Percentiles rank a stretch among this genome's conserved stretches.
phyloP scores from a whole-genome alignment of 2,113 vertebrate species.

The Plecturocebus donacophilus region DNA sequence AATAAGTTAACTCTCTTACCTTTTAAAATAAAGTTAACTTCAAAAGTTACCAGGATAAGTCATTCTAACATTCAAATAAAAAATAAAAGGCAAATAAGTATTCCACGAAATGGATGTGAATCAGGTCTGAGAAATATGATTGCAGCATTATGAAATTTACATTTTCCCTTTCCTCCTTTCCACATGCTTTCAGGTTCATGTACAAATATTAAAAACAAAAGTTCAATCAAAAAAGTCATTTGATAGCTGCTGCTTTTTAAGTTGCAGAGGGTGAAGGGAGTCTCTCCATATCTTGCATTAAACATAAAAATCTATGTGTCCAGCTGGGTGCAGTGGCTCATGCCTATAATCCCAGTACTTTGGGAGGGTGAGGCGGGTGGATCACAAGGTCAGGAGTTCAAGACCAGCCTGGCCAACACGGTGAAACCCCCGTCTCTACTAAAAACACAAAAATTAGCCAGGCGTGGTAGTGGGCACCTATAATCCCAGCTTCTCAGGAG shows the following conservation, averaged over 20 bases:
- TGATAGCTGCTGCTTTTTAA: slow-evolving; percentile 56
- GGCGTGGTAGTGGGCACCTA: no score
- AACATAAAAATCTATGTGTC: slow-evolving; percentile 3
- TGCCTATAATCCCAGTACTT: no score
- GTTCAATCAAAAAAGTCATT: slow-evolving; percentile 29
- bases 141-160: slow-evolving; percentile 19
- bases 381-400: no score
- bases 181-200: background rate
- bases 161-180: slow-evolving; percentile 15
- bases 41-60: slow-evolving; percentile 1
- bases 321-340: background rate
- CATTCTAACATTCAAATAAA: slow-evolving; percentile 32
- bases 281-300: slow-evolving; percentile 20
- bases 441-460: no score
- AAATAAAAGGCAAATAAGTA: background rate
- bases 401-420: no score
- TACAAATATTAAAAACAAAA: slow-evolving; percentile 68
- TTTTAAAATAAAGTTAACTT: slow-evolving; percentile 4
- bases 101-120: slow-evolving; percentile 14
- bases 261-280: background rate
- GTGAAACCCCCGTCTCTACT: no score
- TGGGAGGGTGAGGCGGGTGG: no score
- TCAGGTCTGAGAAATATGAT: background rate
- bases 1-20: background rate
- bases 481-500: no score